Base-by-base conservation (phyloP, 2,113 vertebrate species). In the Xenotilapia leptura region DNA sequence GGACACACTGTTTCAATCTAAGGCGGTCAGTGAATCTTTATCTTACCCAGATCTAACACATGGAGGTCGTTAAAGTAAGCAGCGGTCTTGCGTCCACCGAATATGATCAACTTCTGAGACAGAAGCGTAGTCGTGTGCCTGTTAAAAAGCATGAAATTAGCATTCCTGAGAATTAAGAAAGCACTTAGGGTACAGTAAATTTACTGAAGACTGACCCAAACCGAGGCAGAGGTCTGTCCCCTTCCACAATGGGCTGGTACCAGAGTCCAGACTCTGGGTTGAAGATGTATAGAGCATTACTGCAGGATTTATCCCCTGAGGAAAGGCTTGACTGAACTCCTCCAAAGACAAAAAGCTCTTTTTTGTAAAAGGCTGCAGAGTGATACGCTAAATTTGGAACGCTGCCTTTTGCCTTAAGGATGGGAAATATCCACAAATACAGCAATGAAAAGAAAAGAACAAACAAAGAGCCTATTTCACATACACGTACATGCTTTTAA, bases 201-300 rank as follows among this genome's bases (percentile, higher is more conserved):
- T 77, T 77, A 77, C 45, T 28, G 15, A 9, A 10, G 38, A 89
- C 98, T 95, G 65, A 98, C 98, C 97, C 97, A 92, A 97, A 96
- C 68, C 98, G 97, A 85, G 97, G 96, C 65, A 97, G 91, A 85
- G 97, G 98, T 86, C 92, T 96, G 68, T 97, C 95, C n/a, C 98
- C 98, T 89, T 98, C 97, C 77, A 97, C 97, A 49, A 98, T 98
- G 58, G 98, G 97, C 89, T 98, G 96, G 91, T 98, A 98, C 98
- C 98, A 98, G 82, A 98, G 96, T 91, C 97, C 96, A 94, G 96
- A 97, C 83, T 98, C 97, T 8, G 97, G 97, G 93, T 97, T 98
- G 85, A 98, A 98, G 93, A 98, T 95, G 89, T 97, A 98, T 23
- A 98, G 94, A 5, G 95, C 31, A 26, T 98, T 98, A 86, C 97